phyloP scores from a whole-genome alignment of 2,888 invertebrate genomes.

The Pachymerium ferrugineum region DNA sequence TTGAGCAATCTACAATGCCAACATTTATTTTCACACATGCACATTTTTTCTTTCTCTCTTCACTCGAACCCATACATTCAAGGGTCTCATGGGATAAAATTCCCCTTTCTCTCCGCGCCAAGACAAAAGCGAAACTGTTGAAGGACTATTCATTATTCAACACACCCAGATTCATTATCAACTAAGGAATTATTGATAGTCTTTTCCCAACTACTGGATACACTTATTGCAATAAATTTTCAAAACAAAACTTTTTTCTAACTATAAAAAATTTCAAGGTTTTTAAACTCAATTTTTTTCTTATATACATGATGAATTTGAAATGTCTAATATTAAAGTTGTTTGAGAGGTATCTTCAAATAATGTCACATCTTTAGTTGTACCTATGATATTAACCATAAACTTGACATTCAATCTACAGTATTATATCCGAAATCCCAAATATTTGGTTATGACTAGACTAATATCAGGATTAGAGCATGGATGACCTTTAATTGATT shows the following conservation, averaged over 20 bases:
- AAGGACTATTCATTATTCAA: constrained; percentile 21
- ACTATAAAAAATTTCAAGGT: no score
- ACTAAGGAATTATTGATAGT: constrained; percentile 11
- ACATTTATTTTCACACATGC: constrained; percentile 29
- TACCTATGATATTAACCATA: no score
- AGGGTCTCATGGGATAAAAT: background rate
- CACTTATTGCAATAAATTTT: background rate
- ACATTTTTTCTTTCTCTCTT: constrained; percentile 22
- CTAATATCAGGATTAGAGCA: no score
- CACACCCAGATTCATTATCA: constrained; percentile 7
- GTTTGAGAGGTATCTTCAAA: no score
- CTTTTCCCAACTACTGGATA: background rate
- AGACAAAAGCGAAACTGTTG: constrained; percentile 18
- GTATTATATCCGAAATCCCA: no score
- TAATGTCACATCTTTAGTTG: no score
- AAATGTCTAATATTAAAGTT: no score
- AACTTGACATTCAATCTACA: no score
- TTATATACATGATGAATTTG: no score
- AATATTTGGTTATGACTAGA: no score
- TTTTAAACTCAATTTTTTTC: no score
- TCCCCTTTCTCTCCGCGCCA: constrained; percentile 1
- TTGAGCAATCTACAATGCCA: constrained; percentile 31
- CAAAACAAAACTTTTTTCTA: background rate
- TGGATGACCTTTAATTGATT: no score
- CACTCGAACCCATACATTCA: constrained; percentile 9